Evolutionary conservation across 2,113 vertebrate genomes (phyloP), one percentile per base, ranked within the genome.

Genomic region (Muntiacus muntjak): DNA sequence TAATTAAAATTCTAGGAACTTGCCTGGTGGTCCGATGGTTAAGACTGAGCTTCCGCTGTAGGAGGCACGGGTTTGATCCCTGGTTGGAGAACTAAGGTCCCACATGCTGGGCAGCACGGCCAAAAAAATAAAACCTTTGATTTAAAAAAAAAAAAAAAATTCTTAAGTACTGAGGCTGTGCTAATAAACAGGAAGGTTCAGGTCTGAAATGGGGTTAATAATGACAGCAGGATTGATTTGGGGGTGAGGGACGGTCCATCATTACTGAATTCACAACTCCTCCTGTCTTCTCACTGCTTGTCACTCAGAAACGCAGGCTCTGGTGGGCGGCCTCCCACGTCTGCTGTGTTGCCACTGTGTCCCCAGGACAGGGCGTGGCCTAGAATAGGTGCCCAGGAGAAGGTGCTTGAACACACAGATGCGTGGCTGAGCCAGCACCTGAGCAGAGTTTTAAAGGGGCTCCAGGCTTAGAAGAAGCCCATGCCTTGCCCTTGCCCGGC

Each of bases 271-370:
- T 83, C 28, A 7, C 47, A 6, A 19, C 54, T 25, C 33, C 13
- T 60, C 23, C 26, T 86, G 25, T 19, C 45, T 81, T 57, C 76
- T 43, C 9, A 25, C 36, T 40, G 15, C 71, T 74, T 88, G 13
- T 62, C 28, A 21, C 60, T 87, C 6, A 28, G n/a, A 91, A 79
- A 60, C 47, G 30, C 23, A 26, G n/a, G 40, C 25, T 6, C 30
- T 17, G 2, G 16, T 43, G 12, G 40, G 23, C 0, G 2, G 11
- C 36, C 57, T 78, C 13, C 16, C 11, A 12, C 0, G 9, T 62
- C 13, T 30, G 2, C 10, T 7, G 1, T 45, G 13, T 81, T n/a
- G 19, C 74, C 71, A 23, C 50, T 52, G 19, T 91, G 45, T 67
- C 19, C 85, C 40, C 0, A n/a, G 43, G 2, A 3, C 64, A 28